Conservation (phyloP, 2,797 vertebrate species). For the Rhincodon typus region DNA sequence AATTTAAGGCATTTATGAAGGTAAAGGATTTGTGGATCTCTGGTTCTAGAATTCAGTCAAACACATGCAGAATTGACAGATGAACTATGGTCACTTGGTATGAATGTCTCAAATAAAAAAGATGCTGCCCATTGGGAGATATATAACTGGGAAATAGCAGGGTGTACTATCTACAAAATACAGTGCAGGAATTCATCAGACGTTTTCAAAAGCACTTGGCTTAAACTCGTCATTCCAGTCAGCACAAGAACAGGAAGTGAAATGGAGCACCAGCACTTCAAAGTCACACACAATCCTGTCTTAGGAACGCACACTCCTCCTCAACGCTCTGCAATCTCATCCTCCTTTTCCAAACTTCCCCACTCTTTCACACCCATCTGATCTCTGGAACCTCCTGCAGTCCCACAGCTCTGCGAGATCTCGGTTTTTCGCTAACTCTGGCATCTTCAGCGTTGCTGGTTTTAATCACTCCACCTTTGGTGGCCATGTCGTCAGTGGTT, state of each 20-base stretch:
- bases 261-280: background rate
- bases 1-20: background rate
- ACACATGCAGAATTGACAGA: background rate
- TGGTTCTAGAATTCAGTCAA: background rate
- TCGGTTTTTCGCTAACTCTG: too few relatives aligned
- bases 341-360: too few relatives aligned
- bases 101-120: background rate
- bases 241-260: background rate
- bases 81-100: background rate
- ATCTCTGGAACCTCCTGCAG: too few relatives aligned
- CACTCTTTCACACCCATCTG: too few relatives aligned
- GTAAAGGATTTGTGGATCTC: background rate
- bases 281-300: background rate
- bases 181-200: background rate
- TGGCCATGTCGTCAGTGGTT: too few relatives aligned
- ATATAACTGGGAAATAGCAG: too few relatives aligned
- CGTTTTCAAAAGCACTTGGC: background rate
- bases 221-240: background rate
- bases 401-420: too few relatives aligned
- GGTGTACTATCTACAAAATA: background rate
- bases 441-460: too few relatives aligned
- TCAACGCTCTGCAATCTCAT: background rate
- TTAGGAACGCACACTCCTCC: background rate
- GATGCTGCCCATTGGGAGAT: background rate
- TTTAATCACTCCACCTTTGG: too few relatives aligned